These are phyloP conservation scores for Prunella strophiata DNA, from an alignment of 2,797 vertebrate species.

Conservation along the genomic window DNA sequence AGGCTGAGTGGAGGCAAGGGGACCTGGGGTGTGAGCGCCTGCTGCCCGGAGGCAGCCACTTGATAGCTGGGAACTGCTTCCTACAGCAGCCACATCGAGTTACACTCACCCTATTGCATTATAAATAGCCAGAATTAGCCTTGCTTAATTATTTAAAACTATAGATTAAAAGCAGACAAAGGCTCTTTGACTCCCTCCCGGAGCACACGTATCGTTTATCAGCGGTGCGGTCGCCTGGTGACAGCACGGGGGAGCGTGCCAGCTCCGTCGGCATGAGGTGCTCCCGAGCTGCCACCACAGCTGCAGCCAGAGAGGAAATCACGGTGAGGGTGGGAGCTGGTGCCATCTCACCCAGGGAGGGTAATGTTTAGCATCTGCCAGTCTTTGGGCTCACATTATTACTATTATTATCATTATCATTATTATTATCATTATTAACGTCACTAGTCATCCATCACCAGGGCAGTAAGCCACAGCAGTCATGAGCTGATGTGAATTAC, in stretches of 20 bases:
- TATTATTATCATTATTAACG: neutral
- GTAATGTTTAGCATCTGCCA: neutral
- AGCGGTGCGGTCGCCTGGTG: neutral
- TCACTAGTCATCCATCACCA: neutral
- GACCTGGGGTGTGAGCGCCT: accelerated
- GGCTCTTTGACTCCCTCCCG: constrained; percentile 8
- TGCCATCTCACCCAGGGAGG: neutral
- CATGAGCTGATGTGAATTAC: neutral
- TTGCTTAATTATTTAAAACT: constrained; percentile 68
- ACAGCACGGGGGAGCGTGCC: neutral
- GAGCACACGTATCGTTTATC: constrained; percentile 38
- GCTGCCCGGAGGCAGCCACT: neutral
- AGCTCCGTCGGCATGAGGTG: neutral
- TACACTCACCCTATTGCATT: constrained; percentile 37
- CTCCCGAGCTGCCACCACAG: neutral
- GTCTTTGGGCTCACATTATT: neutral
- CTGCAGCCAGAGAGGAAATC: constrained; percentile 14
- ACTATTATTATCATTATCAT: neutral
- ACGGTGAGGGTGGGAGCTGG: neutral
- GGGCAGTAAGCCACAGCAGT: neutral
- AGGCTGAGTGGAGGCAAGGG: neutral
- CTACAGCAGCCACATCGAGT: neutral
- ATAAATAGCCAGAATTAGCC: constrained; percentile 63
- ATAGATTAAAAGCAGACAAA: constrained; percentile 58
- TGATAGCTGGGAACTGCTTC: neutral